Evolutionary conservation across 2,888 invertebrate genomes (phyloP).

Genomic region (Aplocera efformata): DNA sequence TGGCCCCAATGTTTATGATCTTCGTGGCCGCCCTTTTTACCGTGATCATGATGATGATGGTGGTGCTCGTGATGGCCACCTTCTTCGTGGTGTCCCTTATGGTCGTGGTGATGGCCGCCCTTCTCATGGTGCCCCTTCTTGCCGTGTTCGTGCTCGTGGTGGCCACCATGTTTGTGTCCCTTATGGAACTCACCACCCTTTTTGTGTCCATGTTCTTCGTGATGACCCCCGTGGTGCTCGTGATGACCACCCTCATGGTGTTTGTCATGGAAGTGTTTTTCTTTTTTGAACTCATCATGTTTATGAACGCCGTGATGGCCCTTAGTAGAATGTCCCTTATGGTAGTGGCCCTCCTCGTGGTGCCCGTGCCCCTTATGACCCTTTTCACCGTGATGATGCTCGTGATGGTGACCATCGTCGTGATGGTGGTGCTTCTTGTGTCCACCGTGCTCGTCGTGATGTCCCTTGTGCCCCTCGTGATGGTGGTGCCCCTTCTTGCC

Average conservation of each 20-base stretch:
- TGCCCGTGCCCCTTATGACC: slow-evolving; percentile 82
- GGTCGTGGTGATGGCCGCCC: slow-evolving; percentile 89
- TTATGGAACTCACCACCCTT: slow-evolving; percentile 90
- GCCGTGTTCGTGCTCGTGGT: slow-evolving; percentile 89
- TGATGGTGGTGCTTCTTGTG: slow-evolving; percentile 84
- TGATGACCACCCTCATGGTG: slow-evolving; percentile 90
- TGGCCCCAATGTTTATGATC: slow-evolving; percentile 90
- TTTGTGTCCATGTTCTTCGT: slow-evolving; percentile 89
- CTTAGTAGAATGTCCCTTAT: slow-evolving; percentile 92
- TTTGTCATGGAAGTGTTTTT: slow-evolving; percentile 92
- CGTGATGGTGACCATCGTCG: slow-evolving; percentile 83
- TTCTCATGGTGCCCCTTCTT: slow-evolving; percentile 91
- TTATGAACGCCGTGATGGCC: slow-evolving; percentile 93
- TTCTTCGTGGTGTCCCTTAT: slow-evolving; percentile 89
- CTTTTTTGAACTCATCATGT: slow-evolving; percentile 91
- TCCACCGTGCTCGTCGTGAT: slow-evolving; percentile 82
- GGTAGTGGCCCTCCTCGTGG: slow-evolving; percentile 84
- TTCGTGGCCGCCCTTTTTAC: slow-evolving; percentile 90
- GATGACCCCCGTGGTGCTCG: slow-evolving; percentile 88
- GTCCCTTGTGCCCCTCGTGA: slow-evolving; percentile 83
- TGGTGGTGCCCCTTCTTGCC: slow-evolving; percentile 88
- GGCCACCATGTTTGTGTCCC: slow-evolving; percentile 88
- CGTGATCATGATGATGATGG: slow-evolving; percentile 86
- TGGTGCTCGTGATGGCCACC: slow-evolving; percentile 89
- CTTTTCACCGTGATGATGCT: slow-evolving; percentile 84